Conservation (phyloP, 2,797 vertebrate genomes). For the Valencia hispanica region DNA sequence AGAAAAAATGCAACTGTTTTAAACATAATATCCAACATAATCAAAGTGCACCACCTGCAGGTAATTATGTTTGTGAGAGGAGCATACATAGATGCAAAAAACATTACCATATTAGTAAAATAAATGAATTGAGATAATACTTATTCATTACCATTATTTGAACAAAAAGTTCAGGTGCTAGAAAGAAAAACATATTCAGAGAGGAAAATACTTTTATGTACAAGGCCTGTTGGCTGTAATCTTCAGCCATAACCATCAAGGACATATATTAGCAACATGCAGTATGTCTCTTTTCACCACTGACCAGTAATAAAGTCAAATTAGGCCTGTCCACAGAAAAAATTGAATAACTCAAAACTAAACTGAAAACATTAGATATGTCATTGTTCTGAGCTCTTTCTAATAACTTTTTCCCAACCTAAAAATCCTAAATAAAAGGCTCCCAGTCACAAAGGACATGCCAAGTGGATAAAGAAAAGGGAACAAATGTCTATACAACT, state of each 20-base stretch:
- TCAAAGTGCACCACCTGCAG: constrained; percentile 2
- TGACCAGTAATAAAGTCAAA: background rate
- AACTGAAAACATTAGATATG: background rate
- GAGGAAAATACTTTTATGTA: background rate
- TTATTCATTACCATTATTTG: background rate
- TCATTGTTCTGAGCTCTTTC: background rate
- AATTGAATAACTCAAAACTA: background rate
- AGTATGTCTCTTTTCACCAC: background rate
- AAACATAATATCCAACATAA: constrained; percentile 2
- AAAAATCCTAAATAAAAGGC: too few species aligned
- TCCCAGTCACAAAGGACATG: background rate
- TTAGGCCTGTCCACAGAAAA: background rate
- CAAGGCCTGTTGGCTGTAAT: background rate
- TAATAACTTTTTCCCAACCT: background rate
- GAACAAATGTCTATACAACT: background rate
- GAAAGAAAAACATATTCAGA: background rate
- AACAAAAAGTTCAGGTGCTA: background rate
- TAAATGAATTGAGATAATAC: background rate
- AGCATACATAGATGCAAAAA: background rate
- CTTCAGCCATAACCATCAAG: background rate
- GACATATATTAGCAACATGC: background rate
- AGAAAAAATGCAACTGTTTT: background rate
- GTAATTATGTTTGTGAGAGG: background rate
- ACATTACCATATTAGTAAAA: background rate
- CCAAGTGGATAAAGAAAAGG: background rate